Conservation (phyloP, 2,113 vertebrate genomes). For the Sardina pilchardus region DNA sequence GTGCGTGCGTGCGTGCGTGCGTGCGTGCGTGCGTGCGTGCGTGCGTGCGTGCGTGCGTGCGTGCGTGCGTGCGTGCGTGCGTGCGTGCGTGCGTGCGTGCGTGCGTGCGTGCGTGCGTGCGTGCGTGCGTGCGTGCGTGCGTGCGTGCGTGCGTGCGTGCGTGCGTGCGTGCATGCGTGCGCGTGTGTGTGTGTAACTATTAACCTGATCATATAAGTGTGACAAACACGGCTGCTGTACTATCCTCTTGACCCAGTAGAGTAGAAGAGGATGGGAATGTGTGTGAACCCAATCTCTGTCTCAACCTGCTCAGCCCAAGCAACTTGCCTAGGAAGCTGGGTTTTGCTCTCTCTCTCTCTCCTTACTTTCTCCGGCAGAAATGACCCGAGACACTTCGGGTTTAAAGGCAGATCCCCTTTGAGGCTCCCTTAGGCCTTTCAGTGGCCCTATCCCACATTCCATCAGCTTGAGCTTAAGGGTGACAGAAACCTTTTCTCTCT, state of each 20-base stretch:
- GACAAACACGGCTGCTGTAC: conserved; percentile 14
- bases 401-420: conserved; percentile 8
- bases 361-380: background rate
- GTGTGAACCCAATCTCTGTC: conserved; percentile 60
- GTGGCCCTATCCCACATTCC: conserved; percentile 13
- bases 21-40: conserved; percentile 23
- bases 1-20: conserved; percentile 32
- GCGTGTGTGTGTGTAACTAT: background rate
- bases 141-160: conserved; percentile 30
- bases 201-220: background rate
- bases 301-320: background rate
- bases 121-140: conserved; percentile 32
- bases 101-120: conserved; percentile 28
- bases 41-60: conserved; percentile 31
- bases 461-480: background rate
- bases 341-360: background rate
- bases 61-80: conserved; percentile 10
- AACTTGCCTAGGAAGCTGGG: background rate
- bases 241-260: conserved; percentile 21
- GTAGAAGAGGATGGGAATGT: conserved; percentile 59
- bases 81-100: conserved; percentile 35
- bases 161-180: conserved; percentile 28
- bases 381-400: background rate
- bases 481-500: background rate
- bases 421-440: background rate